A percentile compares a stretch with the other conserved stretches of the same genome.
phyloP scores from a whole-genome alignment of 2,797 vertebrate species.

The Tadarida brasiliensis region DNA sequence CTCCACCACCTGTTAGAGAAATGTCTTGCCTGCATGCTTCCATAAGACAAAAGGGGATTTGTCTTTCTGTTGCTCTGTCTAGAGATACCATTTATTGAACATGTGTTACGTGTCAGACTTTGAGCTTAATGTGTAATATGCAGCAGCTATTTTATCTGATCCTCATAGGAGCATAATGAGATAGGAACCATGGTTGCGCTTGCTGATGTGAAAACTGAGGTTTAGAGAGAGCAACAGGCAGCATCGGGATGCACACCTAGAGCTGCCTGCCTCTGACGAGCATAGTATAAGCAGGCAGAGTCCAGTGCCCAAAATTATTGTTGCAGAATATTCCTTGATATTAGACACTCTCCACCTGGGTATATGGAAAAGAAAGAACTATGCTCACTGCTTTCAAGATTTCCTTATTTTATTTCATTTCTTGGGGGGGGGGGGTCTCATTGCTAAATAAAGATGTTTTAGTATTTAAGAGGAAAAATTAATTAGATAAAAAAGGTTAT shows the following conservation, averaged over 20 bases:
- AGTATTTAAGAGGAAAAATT: background rate
- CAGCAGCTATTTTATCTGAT: background rate
- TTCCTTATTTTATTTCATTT: background rate
- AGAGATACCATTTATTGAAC: background rate
- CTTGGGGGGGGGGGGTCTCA: accelerated
- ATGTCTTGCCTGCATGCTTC: background rate
- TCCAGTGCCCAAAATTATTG: background rate
- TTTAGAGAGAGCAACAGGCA: background rate
- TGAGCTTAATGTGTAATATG: background rate
- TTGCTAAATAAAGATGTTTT: background rate
- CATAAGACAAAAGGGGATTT: background rate
- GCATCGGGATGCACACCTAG: background rate
- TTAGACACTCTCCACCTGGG: background rate
- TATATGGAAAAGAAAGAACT: background rate
- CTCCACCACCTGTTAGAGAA: background rate
- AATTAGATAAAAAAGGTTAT: background rate
- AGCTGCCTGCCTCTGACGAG: background rate
- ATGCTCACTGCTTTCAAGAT: background rate
- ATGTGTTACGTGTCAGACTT: background rate
- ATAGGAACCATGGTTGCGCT: background rate
- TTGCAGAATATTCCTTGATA: background rate
- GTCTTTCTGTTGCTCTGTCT: background rate
- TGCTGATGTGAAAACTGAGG: background rate
- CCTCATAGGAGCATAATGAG: background rate
- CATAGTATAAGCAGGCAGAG: background rate